Base-by-base conservation (phyloP, 2,113 vertebrate genomes). In the Bostrychus sinensis region DNA sequence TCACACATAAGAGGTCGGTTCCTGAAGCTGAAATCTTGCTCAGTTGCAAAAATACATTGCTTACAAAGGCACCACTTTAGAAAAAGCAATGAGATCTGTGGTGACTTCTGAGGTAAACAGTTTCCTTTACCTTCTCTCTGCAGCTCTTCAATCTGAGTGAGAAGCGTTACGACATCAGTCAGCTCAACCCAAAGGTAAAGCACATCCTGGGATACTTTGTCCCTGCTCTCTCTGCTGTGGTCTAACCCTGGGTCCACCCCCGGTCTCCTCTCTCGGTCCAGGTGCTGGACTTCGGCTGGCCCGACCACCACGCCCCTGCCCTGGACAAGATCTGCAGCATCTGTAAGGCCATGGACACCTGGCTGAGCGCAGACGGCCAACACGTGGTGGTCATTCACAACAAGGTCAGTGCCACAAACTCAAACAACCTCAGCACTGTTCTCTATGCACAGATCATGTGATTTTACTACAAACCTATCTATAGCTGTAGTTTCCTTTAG, bases 291-390 rank as follows among this genome's bases (percentile, higher is more conserved):
- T 98, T 98, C 30, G 96, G 96, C 51, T 99, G 97, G 97, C 97
- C 97, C 0, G 97, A 99, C 82, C 91, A 98, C 57, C 96, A 99
- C 16, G 97, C 97, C 2, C 97, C 97, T 0, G 96, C 97, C 0
- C 91, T 98, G 86, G 97, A 99, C 82, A 98, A 97, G 88, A 96
- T 99, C 84, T 99, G 97, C 91, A 98, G 96, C 70, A 94, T 99
- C 85, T 99, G 97, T 81, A 99, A 99, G 77, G 96, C 97, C 68
- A 96, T 99, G 95, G 97, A 99, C 92, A 98, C 95, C 0, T 99
- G 97, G 96, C 93, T 99, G 75, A 98, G 92, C 0, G 89, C 96
- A 0, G 94, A 94, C 0, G 65, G 91, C 0, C 96, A 95, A 87
- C 96, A 99, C 0, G 95, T 99, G 4, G 95, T 98, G 10, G 97